phyloP scores from a whole-genome alignment of 1,140 invertebrate genomes.

The Papilio machaon region DNA sequence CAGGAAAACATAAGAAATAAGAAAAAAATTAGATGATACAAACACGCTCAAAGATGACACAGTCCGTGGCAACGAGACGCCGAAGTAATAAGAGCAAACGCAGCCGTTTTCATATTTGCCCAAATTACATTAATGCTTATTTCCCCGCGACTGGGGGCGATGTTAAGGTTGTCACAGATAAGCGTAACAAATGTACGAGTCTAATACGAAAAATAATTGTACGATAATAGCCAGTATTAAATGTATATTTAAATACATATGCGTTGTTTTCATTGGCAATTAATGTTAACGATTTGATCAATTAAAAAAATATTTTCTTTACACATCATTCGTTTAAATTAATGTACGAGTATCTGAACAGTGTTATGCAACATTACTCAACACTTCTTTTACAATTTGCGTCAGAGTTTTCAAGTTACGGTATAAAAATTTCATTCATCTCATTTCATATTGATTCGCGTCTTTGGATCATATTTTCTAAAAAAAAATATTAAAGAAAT shows the following conservation, averaged over 20 bases:
- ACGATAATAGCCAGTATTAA: not conserved
- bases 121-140: slow-evolving; percentile 76
- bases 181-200: slow-evolving; percentile 41
- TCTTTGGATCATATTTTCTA: too few species aligned
- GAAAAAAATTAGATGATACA: slow-evolving; percentile 15
- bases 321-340: slow-evolving; percentile 9
- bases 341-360: slow-evolving; percentile 6
- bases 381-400: slow-evolving; percentile 17
- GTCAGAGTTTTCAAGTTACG: too few species aligned
- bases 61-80: slow-evolving; percentile 51
- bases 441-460: too few species aligned
- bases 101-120: slow-evolving; percentile 71
- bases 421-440: too few species aligned
- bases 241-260: slow-evolving; percentile 17
- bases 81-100: slow-evolving; percentile 70
- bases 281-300: slow-evolving; percentile 31
- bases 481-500: too few species aligned
- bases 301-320: not conserved
- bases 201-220: slow-evolving; percentile 38
- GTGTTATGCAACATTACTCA: slow-evolving; percentile 33
- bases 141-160: slow-evolving; percentile 48
- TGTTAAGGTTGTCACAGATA: slow-evolving; percentile 44
- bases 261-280: slow-evolving; percentile 1
- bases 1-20: slow-evolving; percentile 29
- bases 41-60: slow-evolving; percentile 39